Conservation (phyloP, 2,113 vertebrate species). For the Girardinichthys multiradiatus region DNA sequence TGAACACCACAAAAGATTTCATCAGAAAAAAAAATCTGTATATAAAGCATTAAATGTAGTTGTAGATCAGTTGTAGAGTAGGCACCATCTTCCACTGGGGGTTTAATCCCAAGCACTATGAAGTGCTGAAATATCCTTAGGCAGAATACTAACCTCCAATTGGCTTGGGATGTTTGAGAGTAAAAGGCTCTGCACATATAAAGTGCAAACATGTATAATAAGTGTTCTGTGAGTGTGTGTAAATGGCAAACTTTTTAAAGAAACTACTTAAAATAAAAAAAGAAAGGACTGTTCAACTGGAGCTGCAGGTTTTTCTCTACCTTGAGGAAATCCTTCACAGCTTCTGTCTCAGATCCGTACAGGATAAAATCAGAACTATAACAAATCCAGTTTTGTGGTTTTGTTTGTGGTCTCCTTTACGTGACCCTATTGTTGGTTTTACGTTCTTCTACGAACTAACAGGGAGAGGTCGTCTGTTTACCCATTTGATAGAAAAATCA, state of each 20-base stretch:
- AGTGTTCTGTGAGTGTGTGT: background rate
- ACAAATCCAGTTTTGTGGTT: background rate
- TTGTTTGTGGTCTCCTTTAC: background rate
- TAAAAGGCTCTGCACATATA: background rate
- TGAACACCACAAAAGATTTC: background rate
- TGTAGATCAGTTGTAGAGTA: background rate
- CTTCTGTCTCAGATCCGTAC: background rate
- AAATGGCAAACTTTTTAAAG: background rate
- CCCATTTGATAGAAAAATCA: constrained; percentile 55
- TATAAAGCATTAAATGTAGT: background rate
- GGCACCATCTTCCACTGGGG: background rate
- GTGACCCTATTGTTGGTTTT: constrained; percentile 19
- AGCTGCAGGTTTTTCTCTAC: background rate
- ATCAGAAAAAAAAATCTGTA: background rate
- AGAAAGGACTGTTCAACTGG: background rate
- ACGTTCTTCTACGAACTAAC: constrained; percentile 15
- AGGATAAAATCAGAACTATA: background rate
- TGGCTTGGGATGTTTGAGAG: background rate
- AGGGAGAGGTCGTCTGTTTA: constrained; percentile 43
- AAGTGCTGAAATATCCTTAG: background rate
- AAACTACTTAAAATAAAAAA: background rate
- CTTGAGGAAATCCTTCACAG: background rate
- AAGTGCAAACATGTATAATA: background rate
- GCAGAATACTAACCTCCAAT: background rate
- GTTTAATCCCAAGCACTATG: background rate